Evolutionary conservation across 2,113 vertebrate genomes (phyloP).

Genomic region (Eupsittula cactorum): DNA sequence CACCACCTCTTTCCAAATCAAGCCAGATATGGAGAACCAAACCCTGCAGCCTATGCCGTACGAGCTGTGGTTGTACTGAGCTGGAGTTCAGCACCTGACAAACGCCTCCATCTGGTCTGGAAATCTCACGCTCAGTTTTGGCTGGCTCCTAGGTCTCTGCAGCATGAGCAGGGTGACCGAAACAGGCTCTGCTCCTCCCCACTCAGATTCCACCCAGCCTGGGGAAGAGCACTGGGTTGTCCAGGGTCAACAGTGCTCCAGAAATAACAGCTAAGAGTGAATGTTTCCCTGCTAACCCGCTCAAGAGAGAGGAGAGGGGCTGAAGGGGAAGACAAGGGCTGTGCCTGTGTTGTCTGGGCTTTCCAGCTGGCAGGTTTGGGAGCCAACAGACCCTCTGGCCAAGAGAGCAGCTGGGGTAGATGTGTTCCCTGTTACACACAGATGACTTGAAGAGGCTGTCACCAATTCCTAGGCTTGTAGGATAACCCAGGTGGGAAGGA

Average conservation of each 20-base stretch:
- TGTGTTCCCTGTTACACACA: background rate
- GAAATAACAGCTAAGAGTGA: background rate
- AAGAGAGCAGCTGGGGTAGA: background rate
- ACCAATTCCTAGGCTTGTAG: background rate
- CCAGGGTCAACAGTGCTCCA: background rate
- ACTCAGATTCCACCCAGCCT: background rate
- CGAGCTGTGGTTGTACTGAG: background rate
- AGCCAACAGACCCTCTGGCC: background rate
- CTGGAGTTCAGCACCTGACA: background rate
- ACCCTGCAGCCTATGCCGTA: background rate
- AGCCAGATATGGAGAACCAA: background rate
- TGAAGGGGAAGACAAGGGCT: background rate
- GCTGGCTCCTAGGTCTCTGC: background rate
- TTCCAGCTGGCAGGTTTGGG: background rate
- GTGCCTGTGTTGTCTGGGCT: background rate
- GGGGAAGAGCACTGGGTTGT: rapidly evolving
- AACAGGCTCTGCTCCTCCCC: background rate
- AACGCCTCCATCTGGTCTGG: background rate
- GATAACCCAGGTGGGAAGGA: background rate
- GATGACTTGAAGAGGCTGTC: background rate
- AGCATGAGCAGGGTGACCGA: rapidly evolving
- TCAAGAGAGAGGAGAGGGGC: background rate
- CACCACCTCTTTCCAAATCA: background rate
- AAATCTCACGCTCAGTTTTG: background rate
- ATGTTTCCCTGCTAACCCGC: background rate